phyloP scores from a whole-genome alignment of 2,797 vertebrate species.

The Macroramphosus scolopax region DNA sequence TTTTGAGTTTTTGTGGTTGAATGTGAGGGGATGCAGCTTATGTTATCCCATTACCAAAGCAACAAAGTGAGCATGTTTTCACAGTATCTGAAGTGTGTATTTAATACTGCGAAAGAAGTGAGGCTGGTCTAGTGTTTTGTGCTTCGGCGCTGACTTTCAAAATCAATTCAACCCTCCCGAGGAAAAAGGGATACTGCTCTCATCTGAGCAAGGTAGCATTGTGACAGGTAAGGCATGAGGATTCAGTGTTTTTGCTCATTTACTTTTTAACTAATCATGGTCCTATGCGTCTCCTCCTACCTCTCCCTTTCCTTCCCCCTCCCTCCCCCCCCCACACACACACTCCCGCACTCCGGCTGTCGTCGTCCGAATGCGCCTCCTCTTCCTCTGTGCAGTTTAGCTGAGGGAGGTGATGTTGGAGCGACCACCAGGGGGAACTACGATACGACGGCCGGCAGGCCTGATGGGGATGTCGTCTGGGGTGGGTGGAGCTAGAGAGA shows the following conservation, averaged over 20 bases:
- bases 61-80: constrained; percentile 18
- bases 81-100: constrained; percentile 13
- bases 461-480: constrained; percentile 82
- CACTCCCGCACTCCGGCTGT: constrained; percentile 61
- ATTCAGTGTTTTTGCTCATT: constrained; percentile 85
- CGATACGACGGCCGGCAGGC: constrained; percentile 91
- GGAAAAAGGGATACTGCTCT: constrained; percentile 83
- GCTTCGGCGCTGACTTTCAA: constrained; percentile 1
- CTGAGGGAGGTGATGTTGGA: constrained; percentile 98
- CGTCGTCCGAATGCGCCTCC: constrained; percentile 20
- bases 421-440: constrained; percentile 93
- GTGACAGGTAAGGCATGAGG: constrained; percentile 98
- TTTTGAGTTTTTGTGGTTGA: constrained; percentile 31
- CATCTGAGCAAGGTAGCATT: constrained; percentile 85
- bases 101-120: constrained; percentile 13
- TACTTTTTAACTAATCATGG: constrained; percentile 77
- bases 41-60: constrained; percentile 14
- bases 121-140: constrained; percentile 16
- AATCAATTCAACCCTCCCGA: constrained; percentile 1
- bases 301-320: not conserved
- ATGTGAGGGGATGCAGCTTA: constrained; percentile 13
- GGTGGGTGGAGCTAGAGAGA: constrained; percentile 64
- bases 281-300: constrained; percentile 52
- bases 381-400: constrained; percentile 70
- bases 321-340: constrained; percentile 9